A percentile compares a stretch with the other conserved stretches of the same genome.
Conservation (phyloP, 2,888 invertebrate genomes). For the Taphrorychus bicolor region DNA sequence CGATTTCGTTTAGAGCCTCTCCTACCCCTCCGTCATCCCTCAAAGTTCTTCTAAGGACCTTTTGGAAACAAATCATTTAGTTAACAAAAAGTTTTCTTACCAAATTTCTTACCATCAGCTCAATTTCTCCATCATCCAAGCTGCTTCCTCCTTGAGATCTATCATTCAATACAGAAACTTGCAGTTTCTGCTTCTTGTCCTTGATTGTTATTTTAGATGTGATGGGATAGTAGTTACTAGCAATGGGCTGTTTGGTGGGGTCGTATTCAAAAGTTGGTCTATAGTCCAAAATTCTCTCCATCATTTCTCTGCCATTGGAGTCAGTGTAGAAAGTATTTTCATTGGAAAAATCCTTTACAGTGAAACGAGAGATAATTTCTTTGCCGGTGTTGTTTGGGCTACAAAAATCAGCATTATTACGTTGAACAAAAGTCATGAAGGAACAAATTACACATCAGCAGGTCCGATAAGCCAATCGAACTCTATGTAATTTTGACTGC, state of each 20-base stretch:
- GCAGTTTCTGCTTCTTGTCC: conserved; percentile 58
- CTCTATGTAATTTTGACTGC: conserved; percentile 66
- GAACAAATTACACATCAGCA: conserved; percentile 66
- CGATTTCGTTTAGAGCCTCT: conserved; percentile 86
- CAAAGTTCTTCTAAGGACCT: conserved; percentile 82
- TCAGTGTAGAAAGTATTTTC: conserved; percentile 73
- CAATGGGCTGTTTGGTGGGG: conserved; percentile 61
- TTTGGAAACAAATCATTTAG: no score
- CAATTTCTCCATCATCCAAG: conserved; percentile 64
- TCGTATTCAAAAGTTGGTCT: conserved; percentile 57
- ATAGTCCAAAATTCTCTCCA: conserved; percentile 66
- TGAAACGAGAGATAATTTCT: conserved; percentile 73
- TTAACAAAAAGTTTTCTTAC: background rate
- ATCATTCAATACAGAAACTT: conserved; percentile 66
- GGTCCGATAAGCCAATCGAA: conserved; percentile 81
- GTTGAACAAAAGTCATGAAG: background rate
- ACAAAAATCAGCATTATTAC: background rate
- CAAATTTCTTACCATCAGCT: conserved; percentile 69
- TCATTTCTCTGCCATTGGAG: conserved; percentile 78
- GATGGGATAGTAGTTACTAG: conserved; percentile 78
- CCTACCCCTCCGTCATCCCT: conserved; percentile 91
- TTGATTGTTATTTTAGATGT: conserved; percentile 69
- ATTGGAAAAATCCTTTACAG: conserved; percentile 47
- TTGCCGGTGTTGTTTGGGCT: conserved; percentile 60
- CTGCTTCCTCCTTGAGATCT: conserved; percentile 68